phyloP scores from a whole-genome alignment of 1,140 invertebrate genomes.

The Ceratosolen fusciceps region DNA sequence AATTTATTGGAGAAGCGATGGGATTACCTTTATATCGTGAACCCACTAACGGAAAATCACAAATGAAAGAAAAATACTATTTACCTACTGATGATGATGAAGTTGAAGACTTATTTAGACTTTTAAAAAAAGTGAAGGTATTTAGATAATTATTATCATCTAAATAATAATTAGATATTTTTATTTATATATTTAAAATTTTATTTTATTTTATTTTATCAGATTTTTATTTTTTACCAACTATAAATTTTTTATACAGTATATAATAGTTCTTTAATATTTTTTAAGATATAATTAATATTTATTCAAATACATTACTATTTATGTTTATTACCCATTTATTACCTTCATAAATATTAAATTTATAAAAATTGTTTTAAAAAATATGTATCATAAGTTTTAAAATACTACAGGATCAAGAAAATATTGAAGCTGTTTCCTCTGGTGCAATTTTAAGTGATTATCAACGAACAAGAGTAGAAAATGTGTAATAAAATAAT shows the following conservation, averaged over 20 bases:
- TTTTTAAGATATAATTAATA: too few relatives aligned
- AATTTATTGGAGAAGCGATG: slow-evolving; percentile 93
- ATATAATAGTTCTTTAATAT: too few relatives aligned
- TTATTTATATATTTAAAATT: too few relatives aligned
- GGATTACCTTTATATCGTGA: slow-evolving; percentile 91
- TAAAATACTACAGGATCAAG: slow-evolving; percentile 77
- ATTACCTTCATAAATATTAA: too few relatives aligned
- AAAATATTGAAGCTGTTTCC: slow-evolving; percentile 91
- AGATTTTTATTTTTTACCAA: slow-evolving; percentile 16
- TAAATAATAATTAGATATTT: too few relatives aligned
- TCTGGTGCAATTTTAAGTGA: slow-evolving; percentile 98
- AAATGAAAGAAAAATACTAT: slow-evolving; percentile 87
- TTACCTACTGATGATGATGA: slow-evolving; percentile 91
- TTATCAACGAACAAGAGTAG: slow-evolving; percentile 96
- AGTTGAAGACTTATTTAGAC: slow-evolving; percentile 96
- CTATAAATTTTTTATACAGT: too few relatives aligned
- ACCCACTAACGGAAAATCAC: slow-evolving; percentile 85
- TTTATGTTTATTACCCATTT: too few relatives aligned
- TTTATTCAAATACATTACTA: too few relatives aligned
- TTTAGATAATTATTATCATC: slow-evolving; percentile 43
- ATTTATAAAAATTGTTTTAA: background rate
- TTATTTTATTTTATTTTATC: slow-evolving; percentile 2
- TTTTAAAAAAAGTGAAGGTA: slow-evolving; percentile 89
- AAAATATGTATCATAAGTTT: slow-evolving; percentile 30
- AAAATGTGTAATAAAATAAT: slow-evolving; percentile 91